phyloP scores from a whole-genome alignment of 2,797 vertebrate species.

The Liparis tanakae region DNA sequence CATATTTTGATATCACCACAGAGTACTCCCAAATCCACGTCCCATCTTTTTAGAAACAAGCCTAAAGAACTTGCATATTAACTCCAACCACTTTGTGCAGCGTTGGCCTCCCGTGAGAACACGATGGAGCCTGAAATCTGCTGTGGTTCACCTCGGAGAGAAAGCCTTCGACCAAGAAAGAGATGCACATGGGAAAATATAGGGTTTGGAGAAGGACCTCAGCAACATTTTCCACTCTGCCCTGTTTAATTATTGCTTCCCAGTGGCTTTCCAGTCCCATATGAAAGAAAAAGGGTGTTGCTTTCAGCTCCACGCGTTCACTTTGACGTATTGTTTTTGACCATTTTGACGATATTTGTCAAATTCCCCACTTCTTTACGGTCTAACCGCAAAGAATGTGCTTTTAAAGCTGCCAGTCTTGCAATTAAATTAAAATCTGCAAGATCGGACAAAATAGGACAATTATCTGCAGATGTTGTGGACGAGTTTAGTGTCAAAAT shows the following conservation, averaged over 20 bases:
- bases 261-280: conserved; percentile 2
- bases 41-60: conserved; percentile 20
- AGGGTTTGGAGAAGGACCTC: conserved; percentile 21
- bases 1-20: conserved; percentile 2
- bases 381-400: background rate
- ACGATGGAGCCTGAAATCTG: conserved; percentile 62
- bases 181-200: conserved; percentile 25
- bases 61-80: conserved; percentile 18
- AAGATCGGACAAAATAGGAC: background rate
- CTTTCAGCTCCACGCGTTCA: background rate
- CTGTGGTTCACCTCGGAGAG: conserved; percentile 69
- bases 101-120: conserved; percentile 24
- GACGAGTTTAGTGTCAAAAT: background rate
- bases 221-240: conserved; percentile 36
- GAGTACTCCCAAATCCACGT: background rate
- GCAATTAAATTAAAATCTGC: background rate
- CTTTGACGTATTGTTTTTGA: background rate
- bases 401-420: background rate
- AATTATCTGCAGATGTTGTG: background rate
- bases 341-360: background rate
- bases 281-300: conserved; percentile 13
- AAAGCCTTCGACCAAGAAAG: conserved; percentile 32
- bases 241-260: background rate
- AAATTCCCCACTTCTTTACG: background rate
- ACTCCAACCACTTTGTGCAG: conserved; percentile 21